These are phyloP conservation scores for Trinectes maculatus DNA, from an alignment of 2,113 vertebrate genomes.

Conservation along the genomic window DNA sequence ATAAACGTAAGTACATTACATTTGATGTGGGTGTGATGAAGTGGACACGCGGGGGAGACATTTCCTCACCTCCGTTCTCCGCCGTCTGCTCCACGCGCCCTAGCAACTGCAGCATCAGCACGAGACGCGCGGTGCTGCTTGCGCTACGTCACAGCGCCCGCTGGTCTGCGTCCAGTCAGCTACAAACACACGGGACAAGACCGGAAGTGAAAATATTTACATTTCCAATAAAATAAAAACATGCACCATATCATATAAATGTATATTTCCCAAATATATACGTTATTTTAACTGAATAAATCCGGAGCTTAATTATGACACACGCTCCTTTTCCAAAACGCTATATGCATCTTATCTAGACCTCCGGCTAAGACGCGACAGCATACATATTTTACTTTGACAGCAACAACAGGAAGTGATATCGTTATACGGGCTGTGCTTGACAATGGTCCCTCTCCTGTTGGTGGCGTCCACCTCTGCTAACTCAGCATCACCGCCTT, in stretches of 20 bases:
- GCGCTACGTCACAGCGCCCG: constrained; percentile 60
- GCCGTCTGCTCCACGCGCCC: constrained; percentile 76
- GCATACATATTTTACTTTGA: constrained; percentile 39
- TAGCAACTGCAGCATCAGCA: constrained; percentile 83
- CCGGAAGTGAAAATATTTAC: constrained; percentile 3
- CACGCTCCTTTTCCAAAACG: no score
- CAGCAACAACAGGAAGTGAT: not conserved
- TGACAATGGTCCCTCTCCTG: constrained; percentile 66
- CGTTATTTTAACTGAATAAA: no score
- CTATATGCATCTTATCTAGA: no score
- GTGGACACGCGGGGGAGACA: constrained; percentile 45
- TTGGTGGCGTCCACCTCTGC: constrained; percentile 60
- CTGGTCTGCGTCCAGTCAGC: constrained; percentile 21
- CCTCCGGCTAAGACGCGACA: not conserved
- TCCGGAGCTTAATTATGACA: no score
- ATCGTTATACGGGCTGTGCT: fast-evolving
- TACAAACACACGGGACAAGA: fast-evolving
- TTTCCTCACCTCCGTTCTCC: constrained; percentile 30
- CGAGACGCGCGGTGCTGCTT: constrained; percentile 51
- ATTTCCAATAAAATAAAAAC: constrained; percentile 15
- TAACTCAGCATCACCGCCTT: constrained; percentile 69
- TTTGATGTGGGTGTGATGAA: no score
- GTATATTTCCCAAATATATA: no score
- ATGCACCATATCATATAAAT: no score
- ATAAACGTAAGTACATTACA: no score